A percentile compares a stretch with the other conserved stretches of the same genome.
Conservation (phyloP, 1,140 invertebrate genomes). For the Trissolcus basalis region DNA sequence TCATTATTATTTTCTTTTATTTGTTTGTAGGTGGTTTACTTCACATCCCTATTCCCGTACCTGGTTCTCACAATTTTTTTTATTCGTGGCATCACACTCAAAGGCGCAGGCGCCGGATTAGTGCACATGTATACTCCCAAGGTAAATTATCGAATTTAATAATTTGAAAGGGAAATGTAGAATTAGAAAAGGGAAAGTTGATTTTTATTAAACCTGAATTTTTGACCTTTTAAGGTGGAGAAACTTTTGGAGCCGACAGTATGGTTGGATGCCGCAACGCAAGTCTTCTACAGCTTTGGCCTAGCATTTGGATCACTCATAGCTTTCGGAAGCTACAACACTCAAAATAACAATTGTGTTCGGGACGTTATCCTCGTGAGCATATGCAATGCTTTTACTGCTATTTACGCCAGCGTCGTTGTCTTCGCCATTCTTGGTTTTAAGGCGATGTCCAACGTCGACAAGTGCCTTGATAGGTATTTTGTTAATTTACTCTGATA, state of each 20-base stretch:
- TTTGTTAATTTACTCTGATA: background rate
- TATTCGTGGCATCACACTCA: conserved; percentile 91
- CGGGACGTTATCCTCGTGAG: conserved; percentile 93
- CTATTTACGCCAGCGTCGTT: conserved; percentile 94
- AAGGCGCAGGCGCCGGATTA: conserved; percentile 91
- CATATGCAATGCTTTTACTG: conserved; percentile 92
- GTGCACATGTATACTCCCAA: conserved; percentile 95
- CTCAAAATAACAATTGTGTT: conserved; percentile 92
- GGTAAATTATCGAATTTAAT: conserved; percentile 73
- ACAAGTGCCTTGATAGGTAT: conserved; percentile 85
- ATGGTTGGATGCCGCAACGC: conserved; percentile 95
- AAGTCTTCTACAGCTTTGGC: conserved; percentile 97
- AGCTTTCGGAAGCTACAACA: conserved; percentile 93
- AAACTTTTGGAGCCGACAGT: conserved; percentile 88
- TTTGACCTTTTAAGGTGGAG: conserved; percentile 79
- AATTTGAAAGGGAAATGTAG: background rate
- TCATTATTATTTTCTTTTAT: no score
- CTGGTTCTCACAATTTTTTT: conserved; percentile 96
- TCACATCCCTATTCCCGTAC: conserved; percentile 97
- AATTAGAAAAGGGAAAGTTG: no score
- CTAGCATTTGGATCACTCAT: conserved; percentile 94
- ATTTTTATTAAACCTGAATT: background rate
- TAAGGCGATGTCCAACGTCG: conserved; percentile 88
- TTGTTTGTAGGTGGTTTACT: conserved; percentile 88
- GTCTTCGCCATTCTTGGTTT: conserved; percentile 93